Base-by-base conservation (phyloP, 2,113 vertebrate genomes). In the Otolemur garnettii region DNA sequence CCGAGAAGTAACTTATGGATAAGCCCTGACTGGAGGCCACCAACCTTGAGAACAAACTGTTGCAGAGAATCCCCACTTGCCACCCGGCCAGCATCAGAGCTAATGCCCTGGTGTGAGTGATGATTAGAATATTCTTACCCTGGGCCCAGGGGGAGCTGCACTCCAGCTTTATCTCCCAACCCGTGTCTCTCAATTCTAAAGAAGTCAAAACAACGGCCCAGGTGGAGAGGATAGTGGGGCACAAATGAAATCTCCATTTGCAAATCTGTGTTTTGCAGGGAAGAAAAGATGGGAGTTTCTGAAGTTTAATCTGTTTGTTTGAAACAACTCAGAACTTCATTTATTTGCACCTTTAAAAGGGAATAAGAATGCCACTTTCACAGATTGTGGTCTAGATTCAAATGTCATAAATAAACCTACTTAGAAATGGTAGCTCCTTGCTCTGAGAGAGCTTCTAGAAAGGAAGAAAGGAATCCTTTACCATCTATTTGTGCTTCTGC, bases 1-100 rank as follows among this genome's bases (percentile, higher is more conserved):
- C 98, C 92, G 98, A 99, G 99, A 99, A 99, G 98, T 99, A 99
- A 99, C 99, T 99, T 98, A 97, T 98, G 98, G 99, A 99, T 99
- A 99, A 99, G 98, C 98, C 98, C 98, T 62, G 95, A 98, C 99
- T 98, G 95, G 96, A 98, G 98, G 97, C 98, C 99, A 98, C 97
- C 96, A 95, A 98, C 98, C 98, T 98, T 97, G 97, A 98, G 98
- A 98, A 97, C 97, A 98, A 98, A 98, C 99, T 98, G 97, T 96
- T 98, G 98, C 97, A 95, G 98, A 98, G 96, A 74, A 95, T 80
- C 87, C 38, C 89, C 33, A n/a, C 84, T 90, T 35, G 94, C 74
- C 62, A 35, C 38, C 59, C 17, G 0, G 33, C 69, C 92, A 60
- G 2, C 85, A 77, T 80, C 93, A 80, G 78, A 94, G 50, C 91